Conservation (phyloP, 2,113 vertebrate genomes). For the Menura novaehollandiae region DNA sequence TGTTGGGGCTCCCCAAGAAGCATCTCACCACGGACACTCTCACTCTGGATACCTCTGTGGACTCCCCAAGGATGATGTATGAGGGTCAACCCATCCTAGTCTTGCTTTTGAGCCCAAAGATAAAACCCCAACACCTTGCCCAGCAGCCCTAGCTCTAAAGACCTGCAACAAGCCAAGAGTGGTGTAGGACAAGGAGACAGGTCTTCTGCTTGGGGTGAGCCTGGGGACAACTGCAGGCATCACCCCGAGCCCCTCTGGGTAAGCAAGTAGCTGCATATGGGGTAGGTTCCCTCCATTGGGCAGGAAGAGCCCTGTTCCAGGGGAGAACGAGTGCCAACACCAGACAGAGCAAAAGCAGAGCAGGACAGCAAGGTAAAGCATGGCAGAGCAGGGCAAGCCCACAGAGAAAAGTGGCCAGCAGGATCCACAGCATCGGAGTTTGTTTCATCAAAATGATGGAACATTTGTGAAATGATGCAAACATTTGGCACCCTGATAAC, state of each 20-base stretch:
- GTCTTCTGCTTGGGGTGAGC: neutral
- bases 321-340: rapidly evolving
- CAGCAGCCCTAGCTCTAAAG: neutral
- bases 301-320: neutral
- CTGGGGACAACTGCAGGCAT: neutral
- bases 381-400: neutral
- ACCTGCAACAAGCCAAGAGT: neutral
- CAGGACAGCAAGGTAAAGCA: neutral
- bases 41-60: neutral
- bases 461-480: neutral
- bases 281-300: neutral
- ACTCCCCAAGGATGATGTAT: neutral
- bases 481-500: rapidly evolving
- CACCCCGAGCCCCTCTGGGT: neutral
- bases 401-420: neutral
- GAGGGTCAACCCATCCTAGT: neutral
- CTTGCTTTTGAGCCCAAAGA: neutral
- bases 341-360: neutral
- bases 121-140: neutral
- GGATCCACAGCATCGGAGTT: neutral
- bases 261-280: rapidly evolving
- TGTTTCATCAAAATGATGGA: neutral
- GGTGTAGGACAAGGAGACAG: neutral
- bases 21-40: rapidly evolving
- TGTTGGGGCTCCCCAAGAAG: rapidly evolving